A percentile compares a stretch with the other conserved stretches of the same genome.
These are phyloP conservation scores for Gymnarchus niloticus DNA, from an alignment of 2,113 vertebrate genomes.

Conservation along the genomic window DNA sequence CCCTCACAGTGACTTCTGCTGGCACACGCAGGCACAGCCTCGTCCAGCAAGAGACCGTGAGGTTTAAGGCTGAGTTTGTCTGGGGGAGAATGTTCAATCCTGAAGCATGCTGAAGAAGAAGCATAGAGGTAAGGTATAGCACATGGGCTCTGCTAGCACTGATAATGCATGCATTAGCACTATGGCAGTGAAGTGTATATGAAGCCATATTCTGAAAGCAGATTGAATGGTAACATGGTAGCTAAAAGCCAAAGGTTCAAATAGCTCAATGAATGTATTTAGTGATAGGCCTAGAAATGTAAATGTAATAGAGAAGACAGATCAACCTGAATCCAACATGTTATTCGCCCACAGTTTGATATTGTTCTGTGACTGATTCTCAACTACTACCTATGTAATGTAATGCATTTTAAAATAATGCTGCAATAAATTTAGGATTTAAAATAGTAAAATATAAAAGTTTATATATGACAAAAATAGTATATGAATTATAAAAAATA, in stretches of 20 bases:
- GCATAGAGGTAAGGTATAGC: background rate
- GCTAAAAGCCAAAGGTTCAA: background rate
- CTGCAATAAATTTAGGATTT: background rate
- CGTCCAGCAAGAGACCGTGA: background rate
- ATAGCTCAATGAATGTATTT: background rate
- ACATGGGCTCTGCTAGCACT: background rate
- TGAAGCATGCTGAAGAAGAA: background rate
- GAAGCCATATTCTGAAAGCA: background rate
- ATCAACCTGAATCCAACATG: background rate
- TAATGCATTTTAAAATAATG: background rate
- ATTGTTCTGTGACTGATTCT: background rate
- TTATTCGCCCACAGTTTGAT: background rate
- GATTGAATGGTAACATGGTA: background rate
- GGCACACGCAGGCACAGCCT: background rate
- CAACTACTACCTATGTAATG: background rate
- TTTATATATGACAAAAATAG: too few species aligned
- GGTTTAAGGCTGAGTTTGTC: background rate
- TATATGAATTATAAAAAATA: too few species aligned
- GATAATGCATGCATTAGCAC: background rate
- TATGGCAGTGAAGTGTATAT: background rate
- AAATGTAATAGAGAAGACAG: background rate
- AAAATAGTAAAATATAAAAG: background rate
- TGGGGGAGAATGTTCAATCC: background rate
- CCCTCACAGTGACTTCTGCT: slow-evolving; percentile 8
- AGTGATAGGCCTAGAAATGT: background rate